phyloP scores from a whole-genome alignment of 2,888 invertebrate genomes.

The Glyphotaelius pellucidus region DNA sequence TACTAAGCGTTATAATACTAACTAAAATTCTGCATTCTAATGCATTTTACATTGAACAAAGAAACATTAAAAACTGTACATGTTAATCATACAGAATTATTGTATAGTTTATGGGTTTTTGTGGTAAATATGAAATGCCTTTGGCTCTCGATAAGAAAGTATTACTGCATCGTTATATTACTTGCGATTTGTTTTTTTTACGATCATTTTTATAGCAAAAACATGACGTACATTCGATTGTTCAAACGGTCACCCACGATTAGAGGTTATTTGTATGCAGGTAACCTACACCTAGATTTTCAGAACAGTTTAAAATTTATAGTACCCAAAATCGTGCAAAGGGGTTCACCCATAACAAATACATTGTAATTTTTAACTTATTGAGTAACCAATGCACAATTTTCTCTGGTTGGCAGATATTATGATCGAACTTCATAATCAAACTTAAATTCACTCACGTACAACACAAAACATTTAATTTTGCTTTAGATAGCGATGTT shows the following conservation, averaged over 20 bases:
- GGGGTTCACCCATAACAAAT: neutral
- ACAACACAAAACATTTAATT: no score
- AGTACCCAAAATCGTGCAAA: neutral
- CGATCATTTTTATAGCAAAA: constrained; percentile 26
- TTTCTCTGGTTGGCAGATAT: neutral
- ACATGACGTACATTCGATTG: neutral
- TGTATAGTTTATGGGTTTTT: no score
- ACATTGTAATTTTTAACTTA: neutral
- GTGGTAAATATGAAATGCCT: neutral
- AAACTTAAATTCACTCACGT: no score
- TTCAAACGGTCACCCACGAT: neutral
- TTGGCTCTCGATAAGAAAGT: neutral
- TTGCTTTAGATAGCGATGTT: no score
- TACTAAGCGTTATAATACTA: no score
- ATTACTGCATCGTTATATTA: neutral
- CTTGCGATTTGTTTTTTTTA: constrained; percentile 14
- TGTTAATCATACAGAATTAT: no score
- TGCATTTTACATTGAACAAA: no score
- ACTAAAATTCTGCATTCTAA: no score
- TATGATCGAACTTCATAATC: neutral
- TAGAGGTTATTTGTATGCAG: neutral
- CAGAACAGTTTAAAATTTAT: neutral
- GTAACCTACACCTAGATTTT: neutral
- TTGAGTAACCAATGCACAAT: neutral
- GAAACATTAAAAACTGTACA: no score